These are phyloP conservation scores for Sinotaia quadrata DNA, from an alignment of 2,888 invertebrate genomes.

Conservation along the genomic window DNA sequence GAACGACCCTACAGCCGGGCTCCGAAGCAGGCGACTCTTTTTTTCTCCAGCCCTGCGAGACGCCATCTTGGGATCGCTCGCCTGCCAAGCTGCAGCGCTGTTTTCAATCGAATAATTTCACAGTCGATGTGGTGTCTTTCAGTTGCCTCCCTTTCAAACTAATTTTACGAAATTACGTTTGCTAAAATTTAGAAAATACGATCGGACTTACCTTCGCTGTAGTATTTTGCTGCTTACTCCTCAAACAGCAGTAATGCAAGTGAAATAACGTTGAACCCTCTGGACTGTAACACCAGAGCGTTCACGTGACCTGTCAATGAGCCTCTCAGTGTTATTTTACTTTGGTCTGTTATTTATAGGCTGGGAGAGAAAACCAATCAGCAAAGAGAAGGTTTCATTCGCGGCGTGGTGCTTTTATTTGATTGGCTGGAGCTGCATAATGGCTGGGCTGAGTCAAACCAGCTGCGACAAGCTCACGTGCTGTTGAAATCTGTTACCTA, in stretches of 20 bases:
- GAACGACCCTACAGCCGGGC: background rate
- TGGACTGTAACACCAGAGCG: constrained; percentile 8
- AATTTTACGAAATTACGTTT: constrained; percentile 4
- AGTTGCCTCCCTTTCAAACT: background rate
- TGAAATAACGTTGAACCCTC: constrained; percentile 3
- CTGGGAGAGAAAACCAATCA: background rate
- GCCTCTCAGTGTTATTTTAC: constrained; percentile 48
- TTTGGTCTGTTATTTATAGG: constrained; percentile 40
- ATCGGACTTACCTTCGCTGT: constrained; percentile 4
- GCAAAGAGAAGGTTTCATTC: background rate
- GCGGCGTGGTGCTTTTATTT: background rate
- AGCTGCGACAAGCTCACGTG: constrained; percentile 2
- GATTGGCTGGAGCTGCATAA: constrained; percentile 6
- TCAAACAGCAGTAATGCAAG: background rate
- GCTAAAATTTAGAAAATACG: background rate
- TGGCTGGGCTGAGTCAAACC: constrained; percentile 16
- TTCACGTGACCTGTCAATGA: constrained; percentile 48
- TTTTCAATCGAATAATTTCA: background rate
- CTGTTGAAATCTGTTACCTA: background rate
- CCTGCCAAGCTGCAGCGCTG: background rate
- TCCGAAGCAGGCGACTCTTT: background rate
- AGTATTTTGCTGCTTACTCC: background rate
- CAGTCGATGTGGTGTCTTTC: background rate
- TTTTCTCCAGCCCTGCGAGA: background rate
- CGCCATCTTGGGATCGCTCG: constrained; percentile 9